Percentiles rank a stretch among this genome's conserved stretches.
phyloP scores from a whole-genome alignment of 2,797 vertebrate species.

The Alcedo quadribrachys region DNA sequence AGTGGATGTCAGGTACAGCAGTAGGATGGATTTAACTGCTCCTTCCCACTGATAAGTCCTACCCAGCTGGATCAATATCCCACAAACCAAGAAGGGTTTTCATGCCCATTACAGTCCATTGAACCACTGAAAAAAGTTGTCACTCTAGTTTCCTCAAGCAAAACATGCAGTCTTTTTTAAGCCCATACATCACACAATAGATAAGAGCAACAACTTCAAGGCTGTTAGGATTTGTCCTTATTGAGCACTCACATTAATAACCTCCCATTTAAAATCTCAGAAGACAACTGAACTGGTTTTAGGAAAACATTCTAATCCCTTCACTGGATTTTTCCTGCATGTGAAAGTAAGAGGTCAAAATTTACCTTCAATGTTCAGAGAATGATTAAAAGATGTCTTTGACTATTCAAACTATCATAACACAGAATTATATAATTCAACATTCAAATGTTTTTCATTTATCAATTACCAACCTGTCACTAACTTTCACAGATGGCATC shows the following conservation, averaged over 20 bases:
- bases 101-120: background rate
- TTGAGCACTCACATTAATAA: background rate
- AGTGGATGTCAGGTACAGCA: background rate
- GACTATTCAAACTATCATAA: background rate
- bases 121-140: conserved; percentile 18
- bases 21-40: conserved; percentile 18
- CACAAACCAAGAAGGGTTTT: conserved; percentile 6
- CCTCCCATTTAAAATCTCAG: background rate
- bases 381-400: background rate
- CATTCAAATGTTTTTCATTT: too few species aligned
- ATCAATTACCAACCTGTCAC: too few species aligned
- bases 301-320: background rate
- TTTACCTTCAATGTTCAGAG: background rate
- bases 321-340: background rate
- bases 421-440: too few species aligned
- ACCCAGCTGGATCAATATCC: conserved; percentile 19
- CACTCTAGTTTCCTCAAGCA: background rate
- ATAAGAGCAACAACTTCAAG: background rate
- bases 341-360: background rate
- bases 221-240: background rate
- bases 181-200: background rate
- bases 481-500: background rate
- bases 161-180: background rate
- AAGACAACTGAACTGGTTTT: background rate
- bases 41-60: background rate